These are phyloP conservation scores for Zosterops lateralis DNA, from an alignment of 2,113 vertebrate species.

Conservation along the genomic window DNA sequence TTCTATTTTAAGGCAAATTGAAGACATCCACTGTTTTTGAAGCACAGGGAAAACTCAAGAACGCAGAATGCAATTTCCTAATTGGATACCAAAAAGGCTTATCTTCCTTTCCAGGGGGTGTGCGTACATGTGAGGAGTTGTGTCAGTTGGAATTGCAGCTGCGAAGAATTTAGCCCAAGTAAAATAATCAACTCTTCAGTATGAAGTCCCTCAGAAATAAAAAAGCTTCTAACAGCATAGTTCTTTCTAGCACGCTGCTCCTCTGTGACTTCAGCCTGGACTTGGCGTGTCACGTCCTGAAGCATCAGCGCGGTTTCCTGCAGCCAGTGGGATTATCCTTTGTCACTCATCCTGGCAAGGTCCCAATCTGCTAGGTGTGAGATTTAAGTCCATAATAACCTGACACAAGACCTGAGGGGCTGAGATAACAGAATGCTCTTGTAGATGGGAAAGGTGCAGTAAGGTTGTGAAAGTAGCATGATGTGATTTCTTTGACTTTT, in stretches of 20 bases:
- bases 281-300: not conserved
- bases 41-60: not conserved
- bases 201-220: not conserved
- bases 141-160: not conserved
- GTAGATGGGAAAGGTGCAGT: not conserved
- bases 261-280: not conserved
- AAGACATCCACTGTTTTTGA: not conserved
- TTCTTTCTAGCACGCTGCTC: not conserved
- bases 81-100: not conserved
- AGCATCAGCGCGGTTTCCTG: not conserved
- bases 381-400: slow-evolving; percentile 3
- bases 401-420: not conserved
- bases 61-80: not conserved
- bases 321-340: not conserved
- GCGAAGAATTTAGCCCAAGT: not conserved
- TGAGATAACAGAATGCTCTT: not conserved
- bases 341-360: not conserved
- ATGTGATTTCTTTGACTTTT: not conserved
- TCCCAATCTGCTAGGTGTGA: not conserved
- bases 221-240: not conserved
- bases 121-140: not conserved
- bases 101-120: not conserved
- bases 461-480: not conserved
- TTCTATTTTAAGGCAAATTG: slow-evolving; percentile 1
- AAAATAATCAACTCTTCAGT: not conserved